These are phyloP conservation scores for Haliclona indistincta DNA, from an alignment of 37 sponge, comb jelly and placozoan genomes.

Conservation along the genomic window DNA sequence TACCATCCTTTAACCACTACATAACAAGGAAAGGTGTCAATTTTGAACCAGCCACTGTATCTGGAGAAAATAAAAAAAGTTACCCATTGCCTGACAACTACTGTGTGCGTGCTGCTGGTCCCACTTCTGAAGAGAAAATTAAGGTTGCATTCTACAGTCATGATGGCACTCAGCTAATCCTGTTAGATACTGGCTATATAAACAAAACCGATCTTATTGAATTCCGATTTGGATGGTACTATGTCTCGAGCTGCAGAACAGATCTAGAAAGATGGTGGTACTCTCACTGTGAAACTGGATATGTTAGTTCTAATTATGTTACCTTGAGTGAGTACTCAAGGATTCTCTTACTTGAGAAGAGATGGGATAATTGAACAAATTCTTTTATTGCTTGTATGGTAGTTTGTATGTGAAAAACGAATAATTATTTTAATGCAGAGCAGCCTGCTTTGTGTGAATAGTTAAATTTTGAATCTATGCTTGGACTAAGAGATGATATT, in stretches of 20 bases:
- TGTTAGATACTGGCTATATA: constrained; percentile 3
- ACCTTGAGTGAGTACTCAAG: constrained; percentile 1
- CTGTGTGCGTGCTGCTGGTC: constrained; percentile 12
- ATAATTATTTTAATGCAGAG: too few species aligned
- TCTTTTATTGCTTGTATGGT: too few species aligned
- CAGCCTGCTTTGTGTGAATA: too few species aligned
- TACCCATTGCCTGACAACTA: constrained; percentile 1
- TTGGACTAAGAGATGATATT: too few species aligned
- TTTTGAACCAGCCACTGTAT: not conserved
- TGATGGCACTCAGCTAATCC: not conserved
- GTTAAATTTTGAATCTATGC: too few species aligned
- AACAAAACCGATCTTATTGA: not conserved
- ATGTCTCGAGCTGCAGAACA: constrained; percentile 1
- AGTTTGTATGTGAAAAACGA: too few species aligned
- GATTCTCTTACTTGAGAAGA: constrained; percentile 4
- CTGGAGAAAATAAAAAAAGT: constrained; percentile 4
- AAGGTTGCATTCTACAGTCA: constrained; percentile 3
- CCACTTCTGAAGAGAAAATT: not conserved
- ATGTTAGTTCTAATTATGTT: constrained; percentile 4
- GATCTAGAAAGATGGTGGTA: constrained; percentile 1
- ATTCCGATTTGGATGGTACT: constrained; percentile 6
- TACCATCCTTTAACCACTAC: constrained; percentile 10
- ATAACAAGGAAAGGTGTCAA: not conserved
- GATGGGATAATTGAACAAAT: too few species aligned
- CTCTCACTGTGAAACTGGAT: constrained; percentile 1